These are phyloP conservation scores for Acanthoscelides obtectus DNA, from an alignment of 2,888 invertebrate species.

Conservation along the genomic window DNA sequence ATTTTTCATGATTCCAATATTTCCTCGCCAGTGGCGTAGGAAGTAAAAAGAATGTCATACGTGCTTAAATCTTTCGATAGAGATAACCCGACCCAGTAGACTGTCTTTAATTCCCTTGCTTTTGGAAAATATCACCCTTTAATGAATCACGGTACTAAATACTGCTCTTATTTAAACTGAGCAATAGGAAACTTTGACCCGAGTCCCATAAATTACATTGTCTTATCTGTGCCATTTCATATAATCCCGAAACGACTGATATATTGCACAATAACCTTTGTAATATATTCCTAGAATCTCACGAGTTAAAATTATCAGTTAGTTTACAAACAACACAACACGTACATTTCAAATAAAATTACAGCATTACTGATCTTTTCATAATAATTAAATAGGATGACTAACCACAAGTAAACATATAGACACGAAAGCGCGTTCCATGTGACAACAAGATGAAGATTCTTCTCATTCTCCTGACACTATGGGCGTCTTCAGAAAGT, in stretches of 20 bases:
- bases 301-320: not conserved
- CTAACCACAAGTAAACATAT: not conserved
- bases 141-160: too few relatives aligned
- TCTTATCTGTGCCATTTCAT: not conserved
- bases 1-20: too few relatives aligned
- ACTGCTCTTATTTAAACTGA: too few relatives aligned
- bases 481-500: conserved; percentile 3
- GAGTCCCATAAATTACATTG: too few relatives aligned
- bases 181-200: too few relatives aligned
- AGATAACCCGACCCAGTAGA: too few relatives aligned
- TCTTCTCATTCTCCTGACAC: not conserved
- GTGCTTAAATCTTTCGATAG: too few relatives aligned
- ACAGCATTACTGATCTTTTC: not conserved
- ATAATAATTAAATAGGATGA: not conserved
- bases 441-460: not conserved
- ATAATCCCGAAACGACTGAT: not conserved
- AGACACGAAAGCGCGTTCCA: not conserved
- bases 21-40: too few relatives aligned
- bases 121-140: too few relatives aligned
- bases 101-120: too few relatives aligned
- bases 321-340: not conserved
- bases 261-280: not conserved
- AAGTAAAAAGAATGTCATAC: too few relatives aligned
- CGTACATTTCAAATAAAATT: not conserved
- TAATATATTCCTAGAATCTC: not conserved